Evolutionary conservation across 2,797 vertebrate species (phyloP), one percentile per base, ranked within the genome.

Genomic region (Sebastolobus alascanus): DNA sequence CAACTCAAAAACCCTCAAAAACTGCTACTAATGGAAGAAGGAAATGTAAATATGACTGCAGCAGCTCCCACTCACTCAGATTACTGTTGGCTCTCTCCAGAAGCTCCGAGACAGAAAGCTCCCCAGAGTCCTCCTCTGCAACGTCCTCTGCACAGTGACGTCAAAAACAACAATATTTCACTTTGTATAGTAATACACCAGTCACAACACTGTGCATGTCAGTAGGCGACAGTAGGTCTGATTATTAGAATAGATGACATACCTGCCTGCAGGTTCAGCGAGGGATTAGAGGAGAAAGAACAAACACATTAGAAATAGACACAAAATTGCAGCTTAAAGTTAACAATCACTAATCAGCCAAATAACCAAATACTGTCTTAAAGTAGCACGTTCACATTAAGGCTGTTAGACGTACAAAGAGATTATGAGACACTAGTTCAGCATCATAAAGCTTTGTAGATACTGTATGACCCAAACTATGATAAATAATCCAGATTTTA

Each of bases 1-100:
- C 2, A 6, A 25, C 9, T 75, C 46, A 6, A 43, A 69, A 10
- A 18, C 16, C 46, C 25, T 25, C 25, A 25, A 25, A 25, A 61
- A 8, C 3, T n/a, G 22, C 8, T 7, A 1, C 66, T 73, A 0
- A 40, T 1, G 35, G n/a, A 64, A 38, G 8, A 37, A 10, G n/a
- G n/a, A 60, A 20, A 8, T 3, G 1, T 9, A 9, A 40, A 22
- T 8, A 11, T 8, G 55, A 22, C 25, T 11, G 20, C 59, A 40
- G 25, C 27, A 54, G 59, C 52, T 79, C 11, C 37, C 37, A 77
- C 85, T 52, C 84, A 95, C 94, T 11, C 69, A 90, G 83, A 70
- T 90, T 86, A 11, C 65, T 86, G 88, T 95, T 95, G 80, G 94
- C 94, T 88, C 91, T 90, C 46, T 91, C 84, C 83, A 94, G 84